These are phyloP conservation scores for Tragelaphus strepsiceros DNA, from an alignment of 2,113 vertebrate species.

Conservation along the genomic window DNA sequence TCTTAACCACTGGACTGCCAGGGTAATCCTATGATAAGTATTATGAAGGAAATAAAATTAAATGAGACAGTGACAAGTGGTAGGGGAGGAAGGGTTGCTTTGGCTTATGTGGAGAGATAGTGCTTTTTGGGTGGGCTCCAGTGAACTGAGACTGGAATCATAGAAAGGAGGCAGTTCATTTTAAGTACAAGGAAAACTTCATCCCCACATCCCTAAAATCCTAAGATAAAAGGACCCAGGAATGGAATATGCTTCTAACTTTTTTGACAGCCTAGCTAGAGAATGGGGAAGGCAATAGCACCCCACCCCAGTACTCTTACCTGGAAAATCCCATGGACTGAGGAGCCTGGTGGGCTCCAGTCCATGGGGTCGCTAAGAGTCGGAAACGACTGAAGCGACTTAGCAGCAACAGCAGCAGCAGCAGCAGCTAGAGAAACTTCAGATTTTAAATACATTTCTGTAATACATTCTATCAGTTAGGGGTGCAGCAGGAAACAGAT, in stretches of 20 bases:
- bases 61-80: neutral
- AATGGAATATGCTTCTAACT: neutral
- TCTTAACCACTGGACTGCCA: neutral
- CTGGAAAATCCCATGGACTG: too few species aligned
- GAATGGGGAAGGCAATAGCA: neutral
- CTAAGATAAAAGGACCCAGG: neutral
- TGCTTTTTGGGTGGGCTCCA: accelerated
- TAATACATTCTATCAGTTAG: slow-evolving; percentile 13
- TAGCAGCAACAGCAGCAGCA: too few species aligned
- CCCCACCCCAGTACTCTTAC: too few species aligned
- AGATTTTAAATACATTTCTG: slow-evolving; percentile 42
- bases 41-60: neutral
- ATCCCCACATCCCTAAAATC: neutral
- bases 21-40: neutral
- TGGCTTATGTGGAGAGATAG: neutral
- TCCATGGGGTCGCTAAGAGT: too few species aligned
- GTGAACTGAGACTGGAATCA: neutral
- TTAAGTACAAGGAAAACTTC: neutral
- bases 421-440: neutral
- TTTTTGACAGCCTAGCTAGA: neutral
- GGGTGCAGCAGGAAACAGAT: slow-evolving; percentile 2
- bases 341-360: too few species aligned
- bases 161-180: neutral
- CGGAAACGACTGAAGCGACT: too few species aligned
- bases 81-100: accelerated